Evolutionary conservation across 2,113 vertebrate genomes (phyloP), one percentile per base, ranked within the genome.

Genomic region (Dromiciops gliroides): DNA sequence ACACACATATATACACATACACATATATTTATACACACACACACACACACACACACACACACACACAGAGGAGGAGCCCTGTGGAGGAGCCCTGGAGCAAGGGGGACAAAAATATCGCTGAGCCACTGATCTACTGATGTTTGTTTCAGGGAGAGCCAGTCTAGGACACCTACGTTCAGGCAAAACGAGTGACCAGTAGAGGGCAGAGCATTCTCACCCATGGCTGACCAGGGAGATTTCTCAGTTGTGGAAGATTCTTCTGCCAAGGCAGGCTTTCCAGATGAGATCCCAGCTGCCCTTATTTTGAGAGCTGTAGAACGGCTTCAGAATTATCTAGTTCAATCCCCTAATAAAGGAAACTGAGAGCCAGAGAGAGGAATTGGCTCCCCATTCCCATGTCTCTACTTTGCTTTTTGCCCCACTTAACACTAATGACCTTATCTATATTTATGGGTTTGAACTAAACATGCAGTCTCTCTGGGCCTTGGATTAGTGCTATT

Each of bases 181-280:
- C 16, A 23, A 7, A 44, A 44, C 56, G 22, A 94, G 23, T 24
- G 51, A 67, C 94, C 93, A 90, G 90, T 93, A 97, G 96, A 94
- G 95, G 95, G 92, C 96, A 89, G 92, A 88, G 28, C 9, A 0
- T 31, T 44, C 47, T 52, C 75, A 19, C 37, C 50, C 25, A 22
- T 3, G 48, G 50, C 91, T 90, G n/a, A 37, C 49, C 6, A 28
- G n/a, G 47, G 8, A 60, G n/a, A 83, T n/a, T 7, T n/a, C 60
- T 75, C 60, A 75, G 31, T 6, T 75, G 16, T n/a, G 37, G 37
- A 75, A 50, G 51, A 5, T 26, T 31, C 51, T 6, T 50, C 90
- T 8, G 6, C 25, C 25, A 26, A 11, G 14, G 26, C 9, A 0
- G 10, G 49, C 25, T 47, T 51, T 37, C 11, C 47, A 50, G 9